Percentiles rank a stretch among this genome's conserved stretches.
Conservation (phyloP, 2,888 invertebrate genomes). For the Ophraella communa region DNA sequence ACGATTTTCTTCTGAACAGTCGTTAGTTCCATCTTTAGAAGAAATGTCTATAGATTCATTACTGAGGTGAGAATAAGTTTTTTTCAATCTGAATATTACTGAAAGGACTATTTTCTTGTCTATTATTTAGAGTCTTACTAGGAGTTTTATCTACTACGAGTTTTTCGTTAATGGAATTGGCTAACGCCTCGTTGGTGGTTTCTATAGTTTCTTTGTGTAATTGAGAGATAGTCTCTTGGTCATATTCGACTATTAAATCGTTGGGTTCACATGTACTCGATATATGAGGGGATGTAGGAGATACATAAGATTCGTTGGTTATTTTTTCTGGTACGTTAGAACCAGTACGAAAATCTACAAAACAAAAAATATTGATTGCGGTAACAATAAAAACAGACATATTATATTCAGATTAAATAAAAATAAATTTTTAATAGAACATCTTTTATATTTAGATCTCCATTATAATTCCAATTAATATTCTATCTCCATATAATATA, state of each 20-base stretch:
- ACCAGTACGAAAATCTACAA: background rate
- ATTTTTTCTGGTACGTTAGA: slow-evolving; percentile 2
- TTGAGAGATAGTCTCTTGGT: background rate
- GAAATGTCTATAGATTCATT: background rate
- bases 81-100: background rate
- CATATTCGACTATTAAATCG: background rate
- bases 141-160: no score
- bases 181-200: background rate
- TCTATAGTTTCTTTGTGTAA: background rate
- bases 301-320: slow-evolving; percentile 3
- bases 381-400: no score
- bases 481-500: no score
- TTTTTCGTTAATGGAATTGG: background rate
- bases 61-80: background rate
- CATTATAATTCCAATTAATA: no score
- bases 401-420: no score
- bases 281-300: slow-evolving; percentile 24
- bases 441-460: no score
- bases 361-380: background rate
- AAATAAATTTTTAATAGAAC: no score
- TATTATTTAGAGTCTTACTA: no score
- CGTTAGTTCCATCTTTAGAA: background rate
- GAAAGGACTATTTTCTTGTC: background rate
- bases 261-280: slow-evolving; percentile 22
- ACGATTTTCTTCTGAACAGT: background rate